A percentile compares a stretch with the other conserved stretches of the same genome.
Evolutionary conservation across 2,888 invertebrate genomes (phyloP).

Genomic region (Marasmarcha lunaedactyla): DNA sequence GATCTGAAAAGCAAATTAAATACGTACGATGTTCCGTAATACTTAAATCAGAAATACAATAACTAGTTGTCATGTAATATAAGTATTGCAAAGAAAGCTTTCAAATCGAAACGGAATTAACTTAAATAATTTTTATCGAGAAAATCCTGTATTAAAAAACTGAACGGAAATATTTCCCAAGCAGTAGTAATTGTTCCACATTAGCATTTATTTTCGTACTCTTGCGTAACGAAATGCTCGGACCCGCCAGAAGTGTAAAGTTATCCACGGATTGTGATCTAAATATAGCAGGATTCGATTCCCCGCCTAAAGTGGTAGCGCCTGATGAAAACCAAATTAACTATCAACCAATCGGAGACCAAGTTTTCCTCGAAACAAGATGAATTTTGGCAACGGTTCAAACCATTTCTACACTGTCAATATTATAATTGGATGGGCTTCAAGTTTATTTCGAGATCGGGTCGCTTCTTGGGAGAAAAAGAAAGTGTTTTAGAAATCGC

Average conservation of each 20-base stretch:
- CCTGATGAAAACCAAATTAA: slow-evolving; percentile 19
- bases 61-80: no score
- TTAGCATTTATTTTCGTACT: slow-evolving; percentile 29
- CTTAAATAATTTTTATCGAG: no score
- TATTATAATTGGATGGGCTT: background rate
- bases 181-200: slow-evolving; percentile 23
- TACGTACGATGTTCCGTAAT: no score
- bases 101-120: no score
- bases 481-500: no score
- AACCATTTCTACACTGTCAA: background rate
- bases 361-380: slow-evolving; percentile 17
- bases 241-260: background rate
- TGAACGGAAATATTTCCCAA: background rate
- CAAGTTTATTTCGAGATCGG: no score
- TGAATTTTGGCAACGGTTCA: slow-evolving; percentile 3
- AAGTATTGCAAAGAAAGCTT: no score
- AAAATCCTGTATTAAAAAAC: no score
- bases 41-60: no score
- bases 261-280: slow-evolving; percentile 20
- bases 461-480: no score
- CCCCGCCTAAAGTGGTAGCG: slow-evolving; percentile 34
- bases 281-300: slow-evolving; percentile 41
- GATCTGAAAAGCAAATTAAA: no score
- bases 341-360: slow-evolving; percentile 4
- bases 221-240: slow-evolving; percentile 34